Conservation (phyloP, 2,797 vertebrate genomes). For the Taenioides sp. region DNA sequence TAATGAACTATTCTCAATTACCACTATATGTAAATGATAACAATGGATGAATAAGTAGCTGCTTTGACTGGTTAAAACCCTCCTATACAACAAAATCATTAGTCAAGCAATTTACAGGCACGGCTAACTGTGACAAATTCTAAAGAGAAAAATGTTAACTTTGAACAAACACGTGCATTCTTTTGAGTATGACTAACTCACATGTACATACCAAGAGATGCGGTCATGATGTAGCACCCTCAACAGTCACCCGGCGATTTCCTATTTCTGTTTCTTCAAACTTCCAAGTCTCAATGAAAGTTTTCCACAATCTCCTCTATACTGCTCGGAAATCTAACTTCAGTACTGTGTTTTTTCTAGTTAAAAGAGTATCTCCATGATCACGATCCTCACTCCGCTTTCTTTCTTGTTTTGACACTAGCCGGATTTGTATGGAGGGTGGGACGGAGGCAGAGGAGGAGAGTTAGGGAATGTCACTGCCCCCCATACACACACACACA, state of each 20-base stretch:
- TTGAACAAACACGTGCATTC: constrained; percentile 2
- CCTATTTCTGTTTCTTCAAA: constrained; percentile 30
- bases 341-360: neutral
- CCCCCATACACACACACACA: neutral
- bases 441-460: constrained; percentile 42
- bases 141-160: neutral
- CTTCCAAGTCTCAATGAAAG: constrained; percentile 36
- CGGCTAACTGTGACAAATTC: neutral
- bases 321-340: constrained; percentile 11
- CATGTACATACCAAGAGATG: constrained; percentile 69
- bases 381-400: constrained; percentile 42
- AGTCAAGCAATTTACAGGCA: neutral
- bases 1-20: neutral
- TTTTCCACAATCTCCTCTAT: constrained; percentile 33
- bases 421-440: constrained; percentile 65
- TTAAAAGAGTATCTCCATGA: constrained; percentile 40
- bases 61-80: neutral
- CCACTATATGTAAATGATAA: neutral
- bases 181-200: constrained; percentile 6
- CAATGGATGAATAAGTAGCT: neutral
- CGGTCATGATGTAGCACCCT: constrained; percentile 60
- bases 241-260: constrained; percentile 34
- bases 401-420: constrained; percentile 64
- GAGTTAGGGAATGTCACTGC: constrained; percentile 42
- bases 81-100: neutral